A percentile compares a stretch with the other conserved stretches of the same genome.
These are phyloP conservation scores for Hoplias malabaricus DNA, from an alignment of 2,113 vertebrate genomes.

Conservation along the genomic window DNA sequence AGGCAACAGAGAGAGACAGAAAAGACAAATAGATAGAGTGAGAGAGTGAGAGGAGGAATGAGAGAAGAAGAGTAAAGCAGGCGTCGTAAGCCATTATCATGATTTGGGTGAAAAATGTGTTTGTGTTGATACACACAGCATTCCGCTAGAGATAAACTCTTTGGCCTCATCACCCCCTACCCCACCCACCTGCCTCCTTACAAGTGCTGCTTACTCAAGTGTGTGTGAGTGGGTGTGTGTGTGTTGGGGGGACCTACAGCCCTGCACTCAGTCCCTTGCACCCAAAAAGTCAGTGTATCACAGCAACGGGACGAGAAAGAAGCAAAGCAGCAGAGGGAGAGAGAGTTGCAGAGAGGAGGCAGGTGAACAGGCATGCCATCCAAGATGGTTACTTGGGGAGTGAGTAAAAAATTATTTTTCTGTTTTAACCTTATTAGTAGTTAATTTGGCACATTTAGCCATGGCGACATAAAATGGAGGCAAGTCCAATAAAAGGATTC, in stretches of 20 bases:
- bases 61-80: not conserved
- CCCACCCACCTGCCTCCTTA: constrained; percentile 42
- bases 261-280: constrained; percentile 55
- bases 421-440: not conserved
- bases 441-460: not conserved
- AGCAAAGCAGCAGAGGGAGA: constrained; percentile 51
- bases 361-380: constrained; percentile 75
- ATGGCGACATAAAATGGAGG: too few species aligned
- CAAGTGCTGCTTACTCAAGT: constrained; percentile 64
- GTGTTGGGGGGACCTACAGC: constrained; percentile 53
- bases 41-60: constrained; percentile 17
- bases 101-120: constrained; percentile 50
- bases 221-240: constrained; percentile 51
- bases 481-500: too few species aligned
- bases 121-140: constrained; percentile 73
- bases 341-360: constrained; percentile 57
- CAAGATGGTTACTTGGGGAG: constrained; percentile 72
- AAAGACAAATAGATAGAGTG: constrained; percentile 12
- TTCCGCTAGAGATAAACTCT: constrained; percentile 76
- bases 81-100: constrained; percentile 54
- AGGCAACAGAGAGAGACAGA: constrained; percentile 52
- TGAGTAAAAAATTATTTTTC: constrained; percentile 68
- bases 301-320: constrained; percentile 65
- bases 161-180: constrained; percentile 53
- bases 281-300: constrained; percentile 53